Conservation (phyloP, 2,888 invertebrate species). For the Drosophila stalkeri region DNA sequence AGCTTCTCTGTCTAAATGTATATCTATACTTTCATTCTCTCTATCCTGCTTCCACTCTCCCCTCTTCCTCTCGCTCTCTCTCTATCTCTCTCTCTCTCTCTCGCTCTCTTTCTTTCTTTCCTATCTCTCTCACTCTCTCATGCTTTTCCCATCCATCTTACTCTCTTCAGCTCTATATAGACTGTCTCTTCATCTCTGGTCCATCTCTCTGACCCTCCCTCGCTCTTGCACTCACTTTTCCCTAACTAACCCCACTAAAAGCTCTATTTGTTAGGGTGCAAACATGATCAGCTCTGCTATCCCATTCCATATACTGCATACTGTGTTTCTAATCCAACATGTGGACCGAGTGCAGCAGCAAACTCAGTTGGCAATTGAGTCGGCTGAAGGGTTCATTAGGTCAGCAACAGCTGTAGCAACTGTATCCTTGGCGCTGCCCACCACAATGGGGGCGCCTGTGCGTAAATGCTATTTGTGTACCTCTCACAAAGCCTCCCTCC, state of each 20-base stretch:
- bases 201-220: not conserved
- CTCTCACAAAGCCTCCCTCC: not conserved
- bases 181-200: not conserved
- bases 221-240: not conserved
- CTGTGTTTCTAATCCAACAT: not conserved
- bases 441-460: slow-evolving; percentile 1
- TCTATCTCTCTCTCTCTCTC: not conserved
- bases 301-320: not conserved
- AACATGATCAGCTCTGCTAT: not conserved
- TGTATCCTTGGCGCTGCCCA: not conserved
- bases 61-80: too few species aligned
- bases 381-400: slow-evolving; percentile 29
- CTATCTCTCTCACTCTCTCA: not conserved
- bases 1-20: too few species aligned
- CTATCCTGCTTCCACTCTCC: too few species aligned
- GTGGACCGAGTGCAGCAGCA: slow-evolving; percentile 11
- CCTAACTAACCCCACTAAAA: not conserved
- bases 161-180: not conserved
- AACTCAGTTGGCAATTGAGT: slow-evolving; percentile 9
- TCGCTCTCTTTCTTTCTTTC: not conserved
- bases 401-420: slow-evolving; percentile 4
- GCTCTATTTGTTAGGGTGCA: not conserved
- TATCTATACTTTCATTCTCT: too few species aligned
- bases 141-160: not conserved
- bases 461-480: not conserved